Conservation (phyloP, 2,888 invertebrate species). For the Cactoblastis cactorum region DNA sequence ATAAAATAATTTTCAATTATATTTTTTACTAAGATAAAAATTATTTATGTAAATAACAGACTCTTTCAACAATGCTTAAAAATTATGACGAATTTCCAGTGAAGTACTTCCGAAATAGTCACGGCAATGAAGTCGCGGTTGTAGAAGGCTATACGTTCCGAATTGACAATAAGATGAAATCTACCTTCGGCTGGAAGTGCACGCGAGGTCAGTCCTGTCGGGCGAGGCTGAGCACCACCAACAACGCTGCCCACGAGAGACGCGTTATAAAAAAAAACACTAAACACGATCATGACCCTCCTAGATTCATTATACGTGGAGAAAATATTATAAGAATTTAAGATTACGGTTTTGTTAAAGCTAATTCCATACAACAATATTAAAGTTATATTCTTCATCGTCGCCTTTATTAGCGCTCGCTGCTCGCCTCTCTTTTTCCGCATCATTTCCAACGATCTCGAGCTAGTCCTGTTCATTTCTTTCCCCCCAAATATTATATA, state of each 20-base stretch:
- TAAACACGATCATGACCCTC: slow-evolving; percentile 25
- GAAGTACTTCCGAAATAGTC: background rate
- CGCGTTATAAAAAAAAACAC: background rate
- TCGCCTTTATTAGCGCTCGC: no score
- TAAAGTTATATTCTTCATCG: no score
- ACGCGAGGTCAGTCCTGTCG: background rate
- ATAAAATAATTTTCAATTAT: no score
- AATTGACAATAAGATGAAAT: background rate
- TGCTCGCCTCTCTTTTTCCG: no score
- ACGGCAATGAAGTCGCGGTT: background rate
- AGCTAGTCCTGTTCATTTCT: no score
- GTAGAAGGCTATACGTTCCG: background rate
- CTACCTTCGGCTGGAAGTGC: background rate
- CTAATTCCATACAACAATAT: no score
- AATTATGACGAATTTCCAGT: background rate
- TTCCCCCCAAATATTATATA: no score
- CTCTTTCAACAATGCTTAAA: background rate
- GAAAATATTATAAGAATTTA: slow-evolving; percentile 14
- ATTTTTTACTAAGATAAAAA: no score
- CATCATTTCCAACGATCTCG: no score
- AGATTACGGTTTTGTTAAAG: background rate
- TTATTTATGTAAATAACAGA: background rate
- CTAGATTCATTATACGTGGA: slow-evolving; percentile 23
- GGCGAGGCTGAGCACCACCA: background rate
- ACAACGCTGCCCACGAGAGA: background rate